These are phyloP conservation scores for Brassicogethes aeneus DNA, from an alignment of 2,888 invertebrate genomes.

Conservation along the genomic window DNA sequence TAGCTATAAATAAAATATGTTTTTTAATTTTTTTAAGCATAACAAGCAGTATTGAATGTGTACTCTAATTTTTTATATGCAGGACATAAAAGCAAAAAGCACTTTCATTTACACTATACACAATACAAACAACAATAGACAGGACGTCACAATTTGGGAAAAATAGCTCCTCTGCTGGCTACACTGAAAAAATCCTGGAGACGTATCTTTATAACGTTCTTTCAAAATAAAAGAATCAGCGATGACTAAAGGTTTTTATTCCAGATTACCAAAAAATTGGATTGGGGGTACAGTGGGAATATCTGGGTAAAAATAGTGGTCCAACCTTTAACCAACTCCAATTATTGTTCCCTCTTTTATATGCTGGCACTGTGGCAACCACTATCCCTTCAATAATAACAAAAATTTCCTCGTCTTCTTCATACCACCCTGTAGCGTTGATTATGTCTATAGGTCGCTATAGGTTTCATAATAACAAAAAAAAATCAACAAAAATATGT, in stretches of 20 bases:
- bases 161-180: slow-evolving; percentile 27
- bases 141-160: slow-evolving; percentile 17
- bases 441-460: slow-evolving; percentile 38
- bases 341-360: slow-evolving; percentile 53
- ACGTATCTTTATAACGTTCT: slow-evolving; percentile 34
- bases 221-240: slow-evolving; percentile 12
- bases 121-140: slow-evolving; percentile 17
- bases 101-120: slow-evolving; percentile 16
- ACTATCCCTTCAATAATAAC: slow-evolving; percentile 54
- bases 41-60: slow-evolving; percentile 1
- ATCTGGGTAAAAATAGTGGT: slow-evolving; percentile 17
- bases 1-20: background rate
- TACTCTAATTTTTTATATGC: background rate
- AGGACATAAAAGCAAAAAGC: slow-evolving; percentile 9
- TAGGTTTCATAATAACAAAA: slow-evolving; percentile 32
- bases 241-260: slow-evolving; percentile 16
- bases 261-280: background rate
- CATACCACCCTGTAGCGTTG: slow-evolving; percentile 39
- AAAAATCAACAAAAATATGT: slow-evolving; percentile 11
- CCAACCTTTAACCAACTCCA: slow-evolving; percentile 64
- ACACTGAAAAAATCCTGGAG: slow-evolving; percentile 29
- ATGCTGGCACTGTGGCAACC: slow-evolving; percentile 54
- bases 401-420: slow-evolving; percentile 44
- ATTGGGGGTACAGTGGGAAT: too few relatives aligned
- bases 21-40: too few relatives aligned